These are phyloP conservation scores for Mnemiopsis leidyi DNA, from an alignment of 37 sponge, comb jelly and placozoan species.

Conservation along the genomic window DNA sequence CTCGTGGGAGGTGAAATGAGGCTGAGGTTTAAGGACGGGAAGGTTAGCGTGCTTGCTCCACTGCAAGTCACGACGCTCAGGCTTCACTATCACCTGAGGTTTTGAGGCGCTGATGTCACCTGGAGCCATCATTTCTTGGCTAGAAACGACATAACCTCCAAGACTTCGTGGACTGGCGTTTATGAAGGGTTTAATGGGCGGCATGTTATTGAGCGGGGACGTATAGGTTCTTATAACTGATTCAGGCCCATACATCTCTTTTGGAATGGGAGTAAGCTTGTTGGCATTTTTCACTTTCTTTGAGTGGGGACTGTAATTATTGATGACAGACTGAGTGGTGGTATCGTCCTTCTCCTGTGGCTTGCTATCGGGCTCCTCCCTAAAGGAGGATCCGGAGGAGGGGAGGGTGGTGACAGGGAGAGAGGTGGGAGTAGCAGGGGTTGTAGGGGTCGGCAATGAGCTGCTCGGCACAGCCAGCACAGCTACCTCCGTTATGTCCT, in stretches of 20 bases:
- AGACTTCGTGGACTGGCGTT: conserved; percentile 9
- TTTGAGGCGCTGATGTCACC: conserved; percentile 43
- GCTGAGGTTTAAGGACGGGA: conserved; percentile 31
- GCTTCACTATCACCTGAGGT: conserved; percentile 43
- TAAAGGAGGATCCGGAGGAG: neutral
- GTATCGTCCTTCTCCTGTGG: neutral
- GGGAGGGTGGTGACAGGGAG: neutral
- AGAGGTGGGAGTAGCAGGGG: neutral
- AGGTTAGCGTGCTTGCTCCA: conserved; percentile 47
- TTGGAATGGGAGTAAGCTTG: conserved; percentile 49
- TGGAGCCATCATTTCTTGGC: neutral
- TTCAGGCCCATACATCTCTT: conserved; percentile 39
- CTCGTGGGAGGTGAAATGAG: neutral
- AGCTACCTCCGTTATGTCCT: neutral
- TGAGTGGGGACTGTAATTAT: conserved; percentile 7
- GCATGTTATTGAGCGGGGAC: conserved; percentile 24
- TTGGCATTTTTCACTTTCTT: conserved; percentile 20
- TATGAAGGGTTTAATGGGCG: conserved; percentile 21
- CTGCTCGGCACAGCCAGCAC: neutral
- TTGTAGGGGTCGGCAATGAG: neutral
- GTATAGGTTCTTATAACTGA: neutral
- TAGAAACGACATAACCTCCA: neutral
- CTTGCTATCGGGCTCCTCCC: neutral
- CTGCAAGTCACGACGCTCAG: conserved; percentile 19
- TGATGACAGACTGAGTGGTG: conserved; percentile 20